These are phyloP conservation scores for Scaeva pyrastri DNA, from an alignment of 2,888 invertebrate species.

Conservation along the genomic window DNA sequence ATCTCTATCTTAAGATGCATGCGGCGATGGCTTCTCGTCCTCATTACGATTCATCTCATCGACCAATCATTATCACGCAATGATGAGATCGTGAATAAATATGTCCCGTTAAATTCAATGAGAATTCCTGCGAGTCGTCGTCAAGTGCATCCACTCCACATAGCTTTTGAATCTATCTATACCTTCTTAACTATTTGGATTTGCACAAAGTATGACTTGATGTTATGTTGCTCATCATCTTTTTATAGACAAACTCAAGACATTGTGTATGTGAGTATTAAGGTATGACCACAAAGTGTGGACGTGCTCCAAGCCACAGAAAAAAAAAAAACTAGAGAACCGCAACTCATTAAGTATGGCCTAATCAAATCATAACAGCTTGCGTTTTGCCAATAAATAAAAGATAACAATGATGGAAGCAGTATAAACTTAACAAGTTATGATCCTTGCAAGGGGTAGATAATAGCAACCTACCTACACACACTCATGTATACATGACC, in stretches of 20 bases:
- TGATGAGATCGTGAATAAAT: conserved; percentile 48
- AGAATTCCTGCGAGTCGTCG: conserved; percentile 13
- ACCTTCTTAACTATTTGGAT: not conserved
- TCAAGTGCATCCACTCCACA: conserved; percentile 37
- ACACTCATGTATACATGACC: not conserved
- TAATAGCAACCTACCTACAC: conserved; percentile 3
- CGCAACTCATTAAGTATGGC: conserved; percentile 4
- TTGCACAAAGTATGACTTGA: conserved; percentile 15
- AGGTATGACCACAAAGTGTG: conserved; percentile 14
- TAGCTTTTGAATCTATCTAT: not conserved
- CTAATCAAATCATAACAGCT: conserved; percentile 71
- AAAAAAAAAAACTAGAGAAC: not conserved
- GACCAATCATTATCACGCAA: conserved; percentile 65
- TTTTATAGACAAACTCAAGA: conserved; percentile 10
- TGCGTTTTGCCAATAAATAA: conserved; percentile 63
- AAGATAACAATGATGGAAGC: conserved; percentile 53
- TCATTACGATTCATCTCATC: conserved; percentile 43
- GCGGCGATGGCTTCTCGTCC: not conserved
- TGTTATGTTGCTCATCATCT: conserved; percentile 43
- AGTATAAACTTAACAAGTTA: conserved; percentile 65
- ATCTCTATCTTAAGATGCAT: conserved; percentile 52
- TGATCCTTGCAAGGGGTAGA: conserved; percentile 32
- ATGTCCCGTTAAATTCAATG: conserved; percentile 49
- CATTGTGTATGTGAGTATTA: not conserved
- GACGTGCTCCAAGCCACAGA: not conserved